Base-by-base conservation (phyloP, 2,888 invertebrate species). In the Miltochrista miniata region DNA sequence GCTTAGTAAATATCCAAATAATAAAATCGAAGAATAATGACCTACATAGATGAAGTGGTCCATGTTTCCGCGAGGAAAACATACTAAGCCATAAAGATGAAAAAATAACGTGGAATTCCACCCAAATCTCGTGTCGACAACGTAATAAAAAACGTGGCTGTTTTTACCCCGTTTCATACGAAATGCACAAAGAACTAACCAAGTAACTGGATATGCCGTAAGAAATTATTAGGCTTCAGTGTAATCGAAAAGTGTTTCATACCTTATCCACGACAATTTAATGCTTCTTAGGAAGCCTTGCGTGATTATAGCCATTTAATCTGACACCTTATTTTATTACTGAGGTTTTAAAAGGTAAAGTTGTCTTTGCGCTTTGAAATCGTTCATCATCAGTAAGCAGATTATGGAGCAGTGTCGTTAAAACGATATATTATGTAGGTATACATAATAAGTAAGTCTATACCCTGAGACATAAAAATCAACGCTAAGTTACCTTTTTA, bases 281-380 rank as follows among this genome's bases (percentile, higher is more conserved):
- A 81, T 76, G 77, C 77, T 74, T 71, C 69, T 65, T 63, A 74
- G 82, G 86, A 85, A 87, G 83, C 84, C 82, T 76, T 79, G 68
- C 37, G 72, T 80, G 77, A 79, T 80, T 79, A 76, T 70, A 74
- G 68, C 70, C 65, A 71, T 73, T 73, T 81, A 81, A 80, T 80
- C 75, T 71, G 70, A 70, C 67, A 68, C 57, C 63, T 65, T 30
- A 37, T 59, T 46, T 65, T 30, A 37, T 59, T 46, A 56, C 58
- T 71, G 72, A 63, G 72, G 72, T 72, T 75, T 68, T 59, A 67
- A 54, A 71, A 67, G 61, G 61, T 50, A 73, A 69, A 63, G 70
- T 60, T 70, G 66, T 56, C 61, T 68, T 56, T 38, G 11, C 34
- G 14, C 37, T 38, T 51, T 24, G 34, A 31, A 36, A 35, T 34